Evolutionary conservation across 2,888 invertebrate genomes (phyloP).

Genomic region (Tuberolachnus salignus): DNA sequence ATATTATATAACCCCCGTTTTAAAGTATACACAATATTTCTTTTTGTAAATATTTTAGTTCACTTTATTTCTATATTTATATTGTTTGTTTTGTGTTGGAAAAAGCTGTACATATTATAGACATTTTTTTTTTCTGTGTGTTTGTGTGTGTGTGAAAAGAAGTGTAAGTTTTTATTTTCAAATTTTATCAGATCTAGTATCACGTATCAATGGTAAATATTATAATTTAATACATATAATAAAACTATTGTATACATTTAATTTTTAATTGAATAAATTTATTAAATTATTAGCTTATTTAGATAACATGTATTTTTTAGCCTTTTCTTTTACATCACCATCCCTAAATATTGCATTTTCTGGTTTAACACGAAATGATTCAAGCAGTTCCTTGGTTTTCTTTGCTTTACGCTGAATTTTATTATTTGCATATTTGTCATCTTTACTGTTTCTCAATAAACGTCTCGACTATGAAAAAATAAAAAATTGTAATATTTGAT

Average conservation of each 20-base stretch:
- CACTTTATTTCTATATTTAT: constrained; percentile 4
- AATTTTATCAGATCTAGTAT: constrained; percentile 47
- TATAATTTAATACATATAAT: no score
- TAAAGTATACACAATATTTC: neutral
- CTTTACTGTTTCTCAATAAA: constrained; percentile 71
- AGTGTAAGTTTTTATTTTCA: constrained; percentile 50
- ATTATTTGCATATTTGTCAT: constrained; percentile 78
- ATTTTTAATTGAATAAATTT: constrained; percentile 18
- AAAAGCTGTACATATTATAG: constrained; percentile 13
- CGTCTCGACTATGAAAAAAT: constrained; percentile 71
- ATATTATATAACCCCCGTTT: neutral
- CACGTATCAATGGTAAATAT: constrained; percentile 18
- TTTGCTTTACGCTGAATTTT: constrained; percentile 80
- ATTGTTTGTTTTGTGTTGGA: constrained; percentile 38
- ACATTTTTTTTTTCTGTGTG: constrained; percentile 4
- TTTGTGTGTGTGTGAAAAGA: constrained; percentile 23
- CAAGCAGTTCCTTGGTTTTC: constrained; percentile 75
- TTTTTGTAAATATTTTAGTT: constrained; percentile 43
- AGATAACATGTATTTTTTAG: neutral
- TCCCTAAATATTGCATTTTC: constrained; percentile 77
- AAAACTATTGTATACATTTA: neutral
- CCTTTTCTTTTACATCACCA: constrained; percentile 66
- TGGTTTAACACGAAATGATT: constrained; percentile 75
- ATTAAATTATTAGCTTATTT: no score
- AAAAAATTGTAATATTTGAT: constrained; percentile 53